Base-by-base conservation (phyloP, 1,140 invertebrate species). In the Teleopsis dalmanni region DNA sequence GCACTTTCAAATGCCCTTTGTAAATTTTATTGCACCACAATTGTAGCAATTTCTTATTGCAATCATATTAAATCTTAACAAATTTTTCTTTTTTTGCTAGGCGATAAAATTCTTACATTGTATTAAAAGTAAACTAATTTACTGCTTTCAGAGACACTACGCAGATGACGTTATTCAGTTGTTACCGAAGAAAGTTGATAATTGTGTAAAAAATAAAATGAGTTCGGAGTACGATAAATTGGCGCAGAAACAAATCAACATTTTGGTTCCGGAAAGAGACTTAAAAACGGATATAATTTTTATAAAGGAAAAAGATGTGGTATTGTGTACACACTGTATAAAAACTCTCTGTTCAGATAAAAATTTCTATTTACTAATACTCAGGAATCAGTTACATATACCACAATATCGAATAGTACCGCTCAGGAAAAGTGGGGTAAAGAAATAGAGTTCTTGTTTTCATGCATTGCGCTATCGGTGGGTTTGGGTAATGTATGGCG, bases 401-500 rank as follows among this genome's bases (percentile, higher is more conserved):
- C 19, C 14, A 16, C 43, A 42, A 11, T 29, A 29, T 26, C 21
- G 3, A 23, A 7, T 51, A 25, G 43, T 21, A 21, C 16, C 4
- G 35, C 16, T 40, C 52, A 52, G 10, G 80, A 78, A 3, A 81
- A 81, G 59, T 92, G 88, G 88, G 78, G 77, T 29, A 85, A 80
- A 50, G 78, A 83, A 41, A 60, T 87, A 9, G 87, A 91, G 67
- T 91, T 91, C 62, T 69, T 91, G 2, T 81, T 91, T 61, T 88
- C 86, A 1, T 87, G 86, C 57, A 83, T 91, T 38, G 83, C 86
- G 5, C 83, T 89, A 62, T 88, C 87, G 2, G 84, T 91, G n/a
- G 88, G 87, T 1, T 72, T 91, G 10, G 88, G 88, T 3, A 91
- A 91, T 65, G 81, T 91, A 16, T 91, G 88, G 88, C 57, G 71